These are phyloP conservation scores for Coracias cyanogaster DNA, from an alignment of 2,797 vertebrate genomes.

Conservation along the genomic window DNA sequence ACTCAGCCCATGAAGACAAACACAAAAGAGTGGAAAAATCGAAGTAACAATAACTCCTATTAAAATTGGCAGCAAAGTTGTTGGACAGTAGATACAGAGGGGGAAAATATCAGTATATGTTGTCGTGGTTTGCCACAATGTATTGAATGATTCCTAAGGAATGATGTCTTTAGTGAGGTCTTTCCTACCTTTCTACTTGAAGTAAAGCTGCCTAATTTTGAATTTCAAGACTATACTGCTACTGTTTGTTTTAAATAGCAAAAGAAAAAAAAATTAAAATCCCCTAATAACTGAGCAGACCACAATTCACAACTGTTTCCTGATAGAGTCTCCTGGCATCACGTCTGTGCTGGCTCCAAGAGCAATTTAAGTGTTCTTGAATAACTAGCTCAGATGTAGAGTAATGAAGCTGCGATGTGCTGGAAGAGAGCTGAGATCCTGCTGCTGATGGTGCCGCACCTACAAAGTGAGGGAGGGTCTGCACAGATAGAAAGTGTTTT, in stretches of 20 bases:
- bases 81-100: not conserved
- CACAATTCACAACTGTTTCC: not conserved
- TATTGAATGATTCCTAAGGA: not conserved
- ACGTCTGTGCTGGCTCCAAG: not conserved
- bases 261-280: not conserved
- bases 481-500: not conserved
- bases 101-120: rapidly evolving
- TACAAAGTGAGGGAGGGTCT: not conserved
- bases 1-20: not conserved
- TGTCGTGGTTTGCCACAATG: too few species aligned
- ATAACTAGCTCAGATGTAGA: not conserved
- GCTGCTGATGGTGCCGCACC: rapidly evolving
- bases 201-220: not conserved
- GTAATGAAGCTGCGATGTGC: not conserved
- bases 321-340: not conserved
- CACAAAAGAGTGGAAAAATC: not conserved
- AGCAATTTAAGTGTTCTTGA: not conserved
- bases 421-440: not conserved
- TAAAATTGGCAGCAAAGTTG: not conserved
- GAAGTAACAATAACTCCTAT: not conserved
- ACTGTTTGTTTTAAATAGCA: not conserved
- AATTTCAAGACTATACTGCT: not conserved
- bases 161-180: not conserved
- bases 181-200: not conserved
- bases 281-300: not conserved